A percentile compares a stretch with the other conserved stretches of the same genome.
phyloP scores from a whole-genome alignment of 2,888 invertebrate species.

The Oligia strigilis region DNA sequence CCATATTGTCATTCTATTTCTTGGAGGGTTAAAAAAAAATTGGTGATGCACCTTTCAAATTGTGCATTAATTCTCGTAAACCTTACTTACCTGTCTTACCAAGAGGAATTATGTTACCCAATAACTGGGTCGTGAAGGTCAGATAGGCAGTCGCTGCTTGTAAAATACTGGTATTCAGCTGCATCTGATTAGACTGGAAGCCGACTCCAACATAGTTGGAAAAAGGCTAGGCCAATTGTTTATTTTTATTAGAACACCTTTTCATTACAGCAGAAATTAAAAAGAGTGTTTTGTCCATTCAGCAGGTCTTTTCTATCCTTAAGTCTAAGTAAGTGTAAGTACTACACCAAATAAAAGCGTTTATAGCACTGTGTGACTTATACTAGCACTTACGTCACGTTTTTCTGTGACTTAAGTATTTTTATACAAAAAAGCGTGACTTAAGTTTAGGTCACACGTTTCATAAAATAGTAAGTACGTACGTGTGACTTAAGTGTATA shows the following conservation, averaged over 20 bases:
- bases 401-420: too few species aligned
- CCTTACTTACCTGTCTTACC: background rate
- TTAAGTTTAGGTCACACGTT: too few species aligned
- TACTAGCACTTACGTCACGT: too few species aligned
- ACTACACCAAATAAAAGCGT: background rate
- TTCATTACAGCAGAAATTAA: background rate
- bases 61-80: background rate
- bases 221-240: background rate
- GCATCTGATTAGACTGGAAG: background rate
- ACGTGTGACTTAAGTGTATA: too few species aligned
- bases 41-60: background rate
- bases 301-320: background rate
- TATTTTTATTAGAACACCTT: background rate
- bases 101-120: background rate
- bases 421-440: too few species aligned
- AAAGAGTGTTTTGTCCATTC: background rate
- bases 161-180: background rate
- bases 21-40: background rate
- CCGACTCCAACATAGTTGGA: background rate
- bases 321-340: background rate
- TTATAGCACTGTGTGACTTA: too few species aligned
- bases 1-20: background rate
- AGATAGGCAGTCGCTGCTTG: background rate
- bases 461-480: too few species aligned
- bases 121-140: background rate